phyloP scores from a whole-genome alignment of 2,888 invertebrate genomes.

The Pristionchus mayeri region DNA sequence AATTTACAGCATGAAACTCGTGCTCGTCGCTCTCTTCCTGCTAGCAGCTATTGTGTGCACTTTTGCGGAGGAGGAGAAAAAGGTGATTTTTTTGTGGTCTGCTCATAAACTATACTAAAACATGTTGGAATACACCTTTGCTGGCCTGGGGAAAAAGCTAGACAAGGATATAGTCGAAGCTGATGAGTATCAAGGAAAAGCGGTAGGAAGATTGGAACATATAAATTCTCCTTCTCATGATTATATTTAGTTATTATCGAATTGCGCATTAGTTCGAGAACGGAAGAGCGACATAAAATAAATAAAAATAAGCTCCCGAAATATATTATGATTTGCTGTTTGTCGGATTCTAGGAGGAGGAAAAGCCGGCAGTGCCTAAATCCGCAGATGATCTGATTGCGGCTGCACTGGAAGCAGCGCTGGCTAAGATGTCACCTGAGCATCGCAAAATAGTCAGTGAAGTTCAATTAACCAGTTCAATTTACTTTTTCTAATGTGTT shows the following conservation, averaged over 20 bases:
- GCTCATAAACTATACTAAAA: too few relatives aligned
- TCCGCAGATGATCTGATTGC: neutral
- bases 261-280: too few relatives aligned
- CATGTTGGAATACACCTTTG: too few relatives aligned
- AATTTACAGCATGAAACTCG: neutral
- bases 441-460: constrained; percentile 16
- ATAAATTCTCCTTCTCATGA: neutral
- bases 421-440: constrained; percentile 34
- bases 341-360: neutral
- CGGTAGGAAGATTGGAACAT: neutral
- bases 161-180: too few relatives aligned
- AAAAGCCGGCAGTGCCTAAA: neutral
- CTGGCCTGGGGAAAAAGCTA: too few relatives aligned
- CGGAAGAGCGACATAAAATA: too few relatives aligned
- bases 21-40: neutral
- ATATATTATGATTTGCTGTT: neutral
- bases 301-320: too few relatives aligned
- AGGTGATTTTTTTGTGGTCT: too few relatives aligned
- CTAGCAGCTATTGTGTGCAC: neutral
- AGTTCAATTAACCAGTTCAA: too few relatives aligned
- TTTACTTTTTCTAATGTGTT: neutral
- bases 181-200: too few relatives aligned
- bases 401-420: neutral
- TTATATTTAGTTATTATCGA: too few relatives aligned
- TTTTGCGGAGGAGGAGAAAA: neutral